These are phyloP conservation scores for Melipona bicolor DNA, from an alignment of 2,888 invertebrate species.

Conservation along the genomic window DNA sequence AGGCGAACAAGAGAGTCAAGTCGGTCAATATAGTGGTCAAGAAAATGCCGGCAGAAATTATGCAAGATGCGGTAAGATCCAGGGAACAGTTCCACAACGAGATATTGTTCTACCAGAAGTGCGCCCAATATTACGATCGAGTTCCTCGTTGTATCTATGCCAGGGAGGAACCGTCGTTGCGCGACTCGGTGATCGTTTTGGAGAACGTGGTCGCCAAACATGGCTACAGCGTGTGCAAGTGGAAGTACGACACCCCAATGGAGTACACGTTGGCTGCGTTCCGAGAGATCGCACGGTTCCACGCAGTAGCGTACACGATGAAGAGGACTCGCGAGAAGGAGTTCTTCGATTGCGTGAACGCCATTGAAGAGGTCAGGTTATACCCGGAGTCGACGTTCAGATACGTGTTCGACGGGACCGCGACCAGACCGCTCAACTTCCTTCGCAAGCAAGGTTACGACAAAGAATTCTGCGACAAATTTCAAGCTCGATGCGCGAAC, in stretches of 20 bases:
- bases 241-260: constrained; percentile 60
- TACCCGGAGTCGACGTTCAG: not conserved
- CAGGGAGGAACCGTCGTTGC: constrained; percentile 30
- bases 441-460: constrained; percentile 60
- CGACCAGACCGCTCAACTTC: constrained; percentile 65
- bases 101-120: constrained; percentile 76
- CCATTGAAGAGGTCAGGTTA: constrained; percentile 59
- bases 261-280: constrained; percentile 74
- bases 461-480: constrained; percentile 67
- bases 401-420: constrained; percentile 6
- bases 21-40: constrained; percentile 66
- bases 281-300: constrained; percentile 76
- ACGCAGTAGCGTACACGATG: constrained; percentile 74
- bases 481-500: constrained; percentile 58
- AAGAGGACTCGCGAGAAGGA: constrained; percentile 65
- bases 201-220: constrained; percentile 67
- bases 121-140: constrained; percentile 37
- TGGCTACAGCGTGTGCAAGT: constrained; percentile 66
- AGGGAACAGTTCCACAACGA: constrained; percentile 76
- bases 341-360: constrained; percentile 67
- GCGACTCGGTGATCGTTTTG: constrained; percentile 66
- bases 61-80: fast-evolving
- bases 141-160: constrained; percentile 63
- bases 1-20: not conserved
- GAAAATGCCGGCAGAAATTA: not conserved